Base-by-base conservation (phyloP, 2,888 invertebrate genomes). In the Conops quadrifasciatus region DNA sequence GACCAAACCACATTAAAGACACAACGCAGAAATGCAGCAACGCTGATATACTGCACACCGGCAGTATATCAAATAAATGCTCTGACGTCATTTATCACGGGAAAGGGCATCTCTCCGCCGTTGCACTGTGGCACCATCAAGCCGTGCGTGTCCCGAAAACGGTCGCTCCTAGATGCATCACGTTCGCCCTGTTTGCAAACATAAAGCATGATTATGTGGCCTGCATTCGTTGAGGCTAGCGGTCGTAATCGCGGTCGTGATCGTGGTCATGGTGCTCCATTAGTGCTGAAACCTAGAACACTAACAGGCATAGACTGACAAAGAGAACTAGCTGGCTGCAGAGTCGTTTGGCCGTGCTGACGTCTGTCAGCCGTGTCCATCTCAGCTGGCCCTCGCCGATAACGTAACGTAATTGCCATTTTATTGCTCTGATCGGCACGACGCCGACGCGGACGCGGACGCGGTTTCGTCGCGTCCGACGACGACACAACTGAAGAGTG, bases 191-290 rank as follows among this genome's bases (percentile, higher is more conserved):
- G 19, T 30, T 43, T 36, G 19, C n/a, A 59, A 49, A 26, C 69
- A 69, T 63, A 69, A 69, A 69, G 63, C 68, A 59, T 59, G 60
- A 60, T 60, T 69, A 62, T 62, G 36, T 36, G 5, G 68, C 9
- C 43, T 59, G 62, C 62, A 62, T 43, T 45, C 62, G 43, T 30
- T 36, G n/a, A 45, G 30, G 47, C 53, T 19, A 11, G 21, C 15
- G 7, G 26, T n/a, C 49, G 19, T 49, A 49, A 49, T 26, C 64
- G n/a, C 28, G n/a, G 47, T 49, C 64, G 49, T 28, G 64, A 36
- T 36, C 5, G 5, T 15, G 24, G 49, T 19, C 24, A n/a, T n/a
- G n/a, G n/a, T n/a, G n/a, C n/a, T n/a, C 64, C 64, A 64, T 64
- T 64, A 64, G 64, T 26, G 64, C n/a, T 30, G 60, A 60, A n/a